Percentiles rank a stretch among this genome's conserved stretches.
Conservation (phyloP, 2,113 vertebrate genomes). For the Ploceus nigricollis region DNA sequence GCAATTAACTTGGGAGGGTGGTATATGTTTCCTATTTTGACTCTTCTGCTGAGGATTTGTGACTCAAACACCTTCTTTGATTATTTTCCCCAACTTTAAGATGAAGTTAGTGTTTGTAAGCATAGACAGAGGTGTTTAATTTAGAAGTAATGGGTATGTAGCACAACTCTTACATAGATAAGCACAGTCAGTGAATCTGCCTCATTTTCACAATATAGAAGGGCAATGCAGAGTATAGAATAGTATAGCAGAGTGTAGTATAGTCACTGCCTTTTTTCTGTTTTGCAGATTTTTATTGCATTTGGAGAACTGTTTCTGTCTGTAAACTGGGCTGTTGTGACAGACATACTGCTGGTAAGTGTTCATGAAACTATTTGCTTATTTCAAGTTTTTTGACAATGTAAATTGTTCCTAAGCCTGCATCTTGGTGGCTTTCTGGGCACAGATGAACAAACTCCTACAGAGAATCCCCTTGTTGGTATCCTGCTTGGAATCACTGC, state of each 20-base stretch:
- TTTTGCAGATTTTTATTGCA: constrained; percentile 79
- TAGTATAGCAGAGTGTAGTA: neutral
- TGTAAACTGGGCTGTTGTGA: constrained; percentile 83
- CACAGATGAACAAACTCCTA: neutral
- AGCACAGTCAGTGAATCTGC: neutral
- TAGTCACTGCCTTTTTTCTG: neutral
- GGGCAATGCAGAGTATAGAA: neutral
- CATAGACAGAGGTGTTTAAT: neutral
- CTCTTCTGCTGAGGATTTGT: neutral
- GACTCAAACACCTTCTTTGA: neutral
- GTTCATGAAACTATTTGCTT: neutral
- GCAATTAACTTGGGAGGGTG: neutral
- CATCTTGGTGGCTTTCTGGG: neutral
- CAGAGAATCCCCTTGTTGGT: neutral
- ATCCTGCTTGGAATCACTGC: neutral
- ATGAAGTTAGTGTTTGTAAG: neutral
- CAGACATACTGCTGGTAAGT: constrained; percentile 86
- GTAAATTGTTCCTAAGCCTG: neutral
- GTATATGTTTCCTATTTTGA: neutral
- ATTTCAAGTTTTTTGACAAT: neutral
- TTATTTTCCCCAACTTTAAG: neutral
- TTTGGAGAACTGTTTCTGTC: constrained; percentile 77
- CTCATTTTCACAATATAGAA: neutral
- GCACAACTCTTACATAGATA: neutral
- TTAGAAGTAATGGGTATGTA: neutral